Percentiles rank a stretch among this genome's conserved stretches.
These are phyloP conservation scores for Aphis gossypii DNA, from an alignment of 1,140 invertebrate species.

Conservation along the genomic window DNA sequence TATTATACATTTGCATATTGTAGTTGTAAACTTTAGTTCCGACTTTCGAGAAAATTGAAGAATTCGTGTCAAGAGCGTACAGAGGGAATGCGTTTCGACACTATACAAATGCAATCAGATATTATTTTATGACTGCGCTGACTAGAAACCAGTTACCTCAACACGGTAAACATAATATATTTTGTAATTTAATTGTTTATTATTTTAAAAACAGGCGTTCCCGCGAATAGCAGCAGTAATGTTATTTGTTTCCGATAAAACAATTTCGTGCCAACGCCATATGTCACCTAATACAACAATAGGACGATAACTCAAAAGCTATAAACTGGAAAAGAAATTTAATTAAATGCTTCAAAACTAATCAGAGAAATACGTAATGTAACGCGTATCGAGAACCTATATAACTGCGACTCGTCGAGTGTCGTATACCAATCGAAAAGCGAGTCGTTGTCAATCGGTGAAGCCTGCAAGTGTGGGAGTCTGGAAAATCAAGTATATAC, in stretches of 20 bases:
- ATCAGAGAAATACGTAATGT: not conserved
- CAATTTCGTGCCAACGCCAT: not conserved
- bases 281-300: not conserved
- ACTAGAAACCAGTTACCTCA: not conserved
- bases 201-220: not conserved
- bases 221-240: not conserved
- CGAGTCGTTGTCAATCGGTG: not conserved
- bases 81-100: not conserved
- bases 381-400: not conserved
- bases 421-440: not conserved
- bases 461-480: not conserved
- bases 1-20: not conserved
- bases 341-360: not conserved
- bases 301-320: not conserved
- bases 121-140: not conserved
- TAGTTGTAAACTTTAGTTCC: not conserved
- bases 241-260: not conserved
- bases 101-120: not conserved
- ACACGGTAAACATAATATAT: not conserved
- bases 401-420: not conserved
- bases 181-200: not conserved
- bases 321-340: not conserved
- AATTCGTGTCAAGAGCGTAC: not conserved
- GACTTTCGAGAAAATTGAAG: not conserved
- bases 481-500: not conserved